Conservation (phyloP, 2,888 invertebrate species). For the Diploptera punctata region DNA sequence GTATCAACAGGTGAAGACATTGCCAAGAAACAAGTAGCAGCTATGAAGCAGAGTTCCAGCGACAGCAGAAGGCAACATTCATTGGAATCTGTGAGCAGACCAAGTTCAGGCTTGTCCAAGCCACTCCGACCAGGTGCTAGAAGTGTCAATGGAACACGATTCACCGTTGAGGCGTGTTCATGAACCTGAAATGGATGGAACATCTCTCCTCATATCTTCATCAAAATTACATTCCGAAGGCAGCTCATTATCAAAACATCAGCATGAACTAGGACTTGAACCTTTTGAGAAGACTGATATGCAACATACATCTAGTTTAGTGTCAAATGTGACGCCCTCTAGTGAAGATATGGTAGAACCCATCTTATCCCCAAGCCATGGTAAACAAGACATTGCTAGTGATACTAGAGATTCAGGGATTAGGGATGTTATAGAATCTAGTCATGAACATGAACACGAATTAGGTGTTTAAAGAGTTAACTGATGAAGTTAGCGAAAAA, state of each 20-base stretch:
- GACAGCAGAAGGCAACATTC: background rate
- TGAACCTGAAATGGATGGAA: conserved; percentile 12
- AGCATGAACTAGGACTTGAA: background rate
- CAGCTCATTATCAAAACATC: background rate
- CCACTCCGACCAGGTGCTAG: background rate
- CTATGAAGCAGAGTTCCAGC: background rate
- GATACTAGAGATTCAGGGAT: too few relatives aligned
- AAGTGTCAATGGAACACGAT: conserved; percentile 23
- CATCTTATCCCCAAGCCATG: background rate
- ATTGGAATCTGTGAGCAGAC: background rate
- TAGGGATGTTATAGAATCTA: too few relatives aligned
- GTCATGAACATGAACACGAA: too few relatives aligned
- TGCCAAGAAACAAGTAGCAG: background rate
- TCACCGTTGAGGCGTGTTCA: conserved; percentile 22
- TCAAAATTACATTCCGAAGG: background rate
- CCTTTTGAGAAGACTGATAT: background rate
- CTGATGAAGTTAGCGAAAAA: background rate
- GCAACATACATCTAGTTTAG: background rate
- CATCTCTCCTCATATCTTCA: background rate
- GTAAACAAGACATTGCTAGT: too few relatives aligned
- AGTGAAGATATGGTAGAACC: background rate
- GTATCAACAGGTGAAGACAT: background rate
- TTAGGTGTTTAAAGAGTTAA: too few relatives aligned
- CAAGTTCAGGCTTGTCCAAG: background rate
- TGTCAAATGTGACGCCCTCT: background rate